Evolutionary conservation across 2,113 vertebrate genomes (phyloP).

Genomic region (Climacteris rufus): DNA sequence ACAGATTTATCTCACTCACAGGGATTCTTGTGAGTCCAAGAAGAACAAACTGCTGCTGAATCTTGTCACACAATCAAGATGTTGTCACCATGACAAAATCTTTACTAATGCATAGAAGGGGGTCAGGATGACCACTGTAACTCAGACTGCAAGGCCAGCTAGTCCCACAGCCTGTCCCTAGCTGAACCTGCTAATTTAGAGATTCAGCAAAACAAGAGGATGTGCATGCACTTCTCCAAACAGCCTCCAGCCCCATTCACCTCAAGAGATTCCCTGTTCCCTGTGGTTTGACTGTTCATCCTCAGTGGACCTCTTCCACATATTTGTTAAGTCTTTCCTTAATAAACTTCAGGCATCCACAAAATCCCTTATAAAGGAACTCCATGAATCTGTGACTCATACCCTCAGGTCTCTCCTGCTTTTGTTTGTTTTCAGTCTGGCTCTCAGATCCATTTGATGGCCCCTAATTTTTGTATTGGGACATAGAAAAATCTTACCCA

Average conservation of each 20-base stretch:
- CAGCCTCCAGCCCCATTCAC: background rate
- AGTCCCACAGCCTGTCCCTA: background rate
- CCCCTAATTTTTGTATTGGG: background rate
- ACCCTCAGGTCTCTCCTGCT: background rate
- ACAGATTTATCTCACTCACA: background rate
- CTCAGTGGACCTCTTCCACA: background rate
- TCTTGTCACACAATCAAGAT: background rate
- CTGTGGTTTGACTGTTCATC: background rate
- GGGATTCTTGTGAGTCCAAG: background rate
- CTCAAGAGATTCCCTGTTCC: background rate
- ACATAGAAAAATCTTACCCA: background rate
- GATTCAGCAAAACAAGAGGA: background rate
- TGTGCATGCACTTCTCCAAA: rapidly evolving
- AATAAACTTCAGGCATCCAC: background rate
- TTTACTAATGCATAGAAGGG: background rate
- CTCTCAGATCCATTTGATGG: background rate
- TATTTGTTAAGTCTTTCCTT: background rate
- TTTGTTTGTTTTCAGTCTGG: background rate
- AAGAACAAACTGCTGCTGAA: background rate
- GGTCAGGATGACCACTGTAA: background rate
- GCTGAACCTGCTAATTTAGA: background rate
- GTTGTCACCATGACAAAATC: background rate
- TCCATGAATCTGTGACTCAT: background rate
- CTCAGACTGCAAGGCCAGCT: background rate
- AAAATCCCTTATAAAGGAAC: background rate